Evolutionary conservation across 1,140 invertebrate genomes (phyloP).

Genomic region (Elymnias hypermnestra): DNA sequence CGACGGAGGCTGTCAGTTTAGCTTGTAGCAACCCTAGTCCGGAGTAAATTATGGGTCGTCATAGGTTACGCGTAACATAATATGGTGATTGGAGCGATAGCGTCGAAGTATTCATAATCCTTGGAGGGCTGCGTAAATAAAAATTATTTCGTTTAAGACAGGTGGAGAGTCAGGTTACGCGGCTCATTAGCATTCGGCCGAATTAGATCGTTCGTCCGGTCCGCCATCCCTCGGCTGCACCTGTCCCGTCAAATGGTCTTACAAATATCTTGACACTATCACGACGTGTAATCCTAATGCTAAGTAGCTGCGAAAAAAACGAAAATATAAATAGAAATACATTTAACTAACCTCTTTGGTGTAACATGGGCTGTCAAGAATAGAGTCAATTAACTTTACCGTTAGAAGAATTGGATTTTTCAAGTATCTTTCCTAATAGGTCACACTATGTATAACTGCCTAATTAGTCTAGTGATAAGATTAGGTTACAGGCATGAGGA

Average conservation of each 20-base stretch:
- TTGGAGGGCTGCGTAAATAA: conserved; percentile 66
- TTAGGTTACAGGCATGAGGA: no score
- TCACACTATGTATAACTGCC: no score
- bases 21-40: conserved; percentile 24
- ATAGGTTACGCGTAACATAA: conserved; percentile 64
- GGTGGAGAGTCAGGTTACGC: conserved; percentile 67
- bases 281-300: conserved; percentile 30
- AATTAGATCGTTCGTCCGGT: conserved; percentile 45
- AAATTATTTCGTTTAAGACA: conserved; percentile 68
- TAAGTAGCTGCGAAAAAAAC: conserved; percentile 21
- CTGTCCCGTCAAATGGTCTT: conserved; percentile 35
- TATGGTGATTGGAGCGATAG: conserved; percentile 60
- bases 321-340: conserved; percentile 10
- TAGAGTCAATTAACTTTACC: neutral
- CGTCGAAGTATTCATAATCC: conserved; percentile 64
- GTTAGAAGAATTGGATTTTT: neutral
- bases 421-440: no score
- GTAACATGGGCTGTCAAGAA: neutral
- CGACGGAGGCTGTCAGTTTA: no score
- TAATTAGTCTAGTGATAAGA: no score
- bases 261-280: conserved; percentile 38
- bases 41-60: conserved; percentile 52
- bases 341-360: neutral
- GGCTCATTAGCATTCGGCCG: conserved; percentile 60
- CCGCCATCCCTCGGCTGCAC: conserved; percentile 36